Evolutionary conservation across 2,888 invertebrate genomes (phyloP), one percentile per base, ranked within the genome.

Genomic region (Dryococelus australis): DNA sequence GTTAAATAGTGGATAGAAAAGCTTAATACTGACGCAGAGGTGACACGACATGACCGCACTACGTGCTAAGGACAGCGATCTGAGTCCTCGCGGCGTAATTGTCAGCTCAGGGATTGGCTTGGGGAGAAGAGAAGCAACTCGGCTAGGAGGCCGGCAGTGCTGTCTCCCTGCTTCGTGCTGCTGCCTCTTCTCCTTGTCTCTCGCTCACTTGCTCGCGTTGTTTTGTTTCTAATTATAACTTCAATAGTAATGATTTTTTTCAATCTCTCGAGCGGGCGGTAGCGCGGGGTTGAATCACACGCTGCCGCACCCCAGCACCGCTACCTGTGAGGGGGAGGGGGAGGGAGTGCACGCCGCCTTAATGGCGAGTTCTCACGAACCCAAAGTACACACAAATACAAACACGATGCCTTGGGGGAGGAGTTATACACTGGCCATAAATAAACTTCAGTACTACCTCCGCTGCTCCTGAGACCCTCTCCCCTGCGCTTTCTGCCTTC

Each of bases 221-320:
- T 83, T 83, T 83, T 83, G 83, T 83, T 83, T 83, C 83, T 83
- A 83, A 83, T 83, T 83, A 83, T 83, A 83, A 83, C 83, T 83
- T 83, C 83, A 83, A 83, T 83, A 83, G 83, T 83, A 83, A 83
- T 83, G 83, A 83, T 83, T 83, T 83, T 83, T 83, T 83, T 83
- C 83, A 83, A 83, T 83, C 83, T 83, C 16, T 27, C 20, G 20
- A 43, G 83, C 28, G 43, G 35, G 83, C 28, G n/a, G n/a, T n/a
- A n/a, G n/a, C n/a, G n/a, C n/a, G 24, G 83, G 26, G 83, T 16
- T 20, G 65, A 65, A 65, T 65, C 65, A 65, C 65, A 65, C 65
- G 65, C 65, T 51, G 24, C 65, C 65, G 65, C 65, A 24, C 8
- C 65, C 47, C 47, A 13, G 16, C 47, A 10, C 47, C 65, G 65